These are phyloP conservation scores for Scleropages formosus DNA, from an alignment of 2,797 vertebrate species.

Conservation along the genomic window DNA sequence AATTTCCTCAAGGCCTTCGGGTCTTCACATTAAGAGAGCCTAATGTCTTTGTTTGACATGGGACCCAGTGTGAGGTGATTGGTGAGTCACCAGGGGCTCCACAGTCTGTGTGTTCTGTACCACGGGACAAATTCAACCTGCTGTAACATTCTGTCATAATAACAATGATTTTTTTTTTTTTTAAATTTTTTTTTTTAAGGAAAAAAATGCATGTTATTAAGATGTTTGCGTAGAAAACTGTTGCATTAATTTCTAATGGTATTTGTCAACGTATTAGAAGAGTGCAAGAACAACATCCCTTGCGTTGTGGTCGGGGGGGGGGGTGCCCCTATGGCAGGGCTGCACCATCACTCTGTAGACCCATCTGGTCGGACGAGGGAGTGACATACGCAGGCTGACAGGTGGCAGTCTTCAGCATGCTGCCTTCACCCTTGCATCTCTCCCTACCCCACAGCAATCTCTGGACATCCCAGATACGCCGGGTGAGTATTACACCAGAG, in stretches of 20 bases:
- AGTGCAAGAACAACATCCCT: not conserved
- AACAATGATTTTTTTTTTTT: no score
- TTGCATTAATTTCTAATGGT: no score
- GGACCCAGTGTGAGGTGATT: not conserved
- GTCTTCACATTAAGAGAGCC: slow-evolving; percentile 38
- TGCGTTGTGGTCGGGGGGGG: not conserved
- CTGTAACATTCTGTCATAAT: not conserved
- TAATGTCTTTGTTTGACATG: slow-evolving; percentile 24
- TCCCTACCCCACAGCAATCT: not conserved
- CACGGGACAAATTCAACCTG: not conserved
- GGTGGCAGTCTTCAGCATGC: no score
- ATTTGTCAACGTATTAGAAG: not conserved
- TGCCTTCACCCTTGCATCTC: no score
- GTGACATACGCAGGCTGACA: no score
- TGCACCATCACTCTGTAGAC: no score
- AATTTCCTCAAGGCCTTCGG: slow-evolving; percentile 48
- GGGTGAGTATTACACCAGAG: not conserved
- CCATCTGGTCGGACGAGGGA: no score
- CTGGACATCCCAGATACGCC: not conserved
- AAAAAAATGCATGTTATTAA: no score
- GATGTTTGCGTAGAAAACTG: no score
- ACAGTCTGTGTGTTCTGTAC: slow-evolving; percentile 31
- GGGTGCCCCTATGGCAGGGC: not conserved
- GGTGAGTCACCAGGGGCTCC: slow-evolving; percentile 20
- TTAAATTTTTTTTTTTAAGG: no score